These are phyloP conservation scores for Tursiops truncatus DNA, from an alignment of 2,113 vertebrate genomes.

Conservation along the genomic window DNA sequence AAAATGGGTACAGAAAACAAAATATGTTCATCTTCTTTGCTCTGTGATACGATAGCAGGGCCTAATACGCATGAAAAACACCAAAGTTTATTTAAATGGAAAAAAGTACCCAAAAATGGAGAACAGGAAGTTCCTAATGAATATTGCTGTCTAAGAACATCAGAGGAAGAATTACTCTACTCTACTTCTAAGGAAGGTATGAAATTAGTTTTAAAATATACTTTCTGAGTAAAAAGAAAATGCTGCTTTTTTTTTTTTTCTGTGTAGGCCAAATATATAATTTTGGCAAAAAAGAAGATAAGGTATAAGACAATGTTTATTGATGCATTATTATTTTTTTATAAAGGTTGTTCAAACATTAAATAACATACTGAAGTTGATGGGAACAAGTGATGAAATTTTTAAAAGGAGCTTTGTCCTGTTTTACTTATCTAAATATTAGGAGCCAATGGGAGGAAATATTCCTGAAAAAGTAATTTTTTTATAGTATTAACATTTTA, in stretches of 20 bases:
- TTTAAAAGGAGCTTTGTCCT: background rate
- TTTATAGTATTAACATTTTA: background rate
- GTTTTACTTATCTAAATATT: background rate
- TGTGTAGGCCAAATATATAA: background rate
- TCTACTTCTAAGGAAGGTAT: conserved; percentile 76
- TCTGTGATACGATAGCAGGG: background rate
- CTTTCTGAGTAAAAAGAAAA: background rate
- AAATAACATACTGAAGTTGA: background rate
- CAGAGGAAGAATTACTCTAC: conserved; percentile 52
- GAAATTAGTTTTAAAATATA: conserved; percentile 23
- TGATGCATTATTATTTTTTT: background rate
- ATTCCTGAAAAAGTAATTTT: conserved; percentile 27
- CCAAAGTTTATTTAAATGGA: conserved; percentile 71
- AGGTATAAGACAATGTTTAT: background rate
- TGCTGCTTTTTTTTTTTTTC: background rate
- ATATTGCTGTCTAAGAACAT: background rate
- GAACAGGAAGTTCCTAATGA: conserved; percentile 63
- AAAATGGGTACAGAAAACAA: conserved; percentile 60
- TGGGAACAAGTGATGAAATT: background rate
- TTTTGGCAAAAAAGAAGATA: background rate
- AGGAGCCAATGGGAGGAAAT: background rate
- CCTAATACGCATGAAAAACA: conserved; percentile 9
- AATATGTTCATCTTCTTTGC: conserved; percentile 43
- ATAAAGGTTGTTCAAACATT: conserved; percentile 8
- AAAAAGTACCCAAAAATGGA: conserved; percentile 15